Conservation (phyloP, 2,797 vertebrate species). For the Myotis myotis region DNA sequence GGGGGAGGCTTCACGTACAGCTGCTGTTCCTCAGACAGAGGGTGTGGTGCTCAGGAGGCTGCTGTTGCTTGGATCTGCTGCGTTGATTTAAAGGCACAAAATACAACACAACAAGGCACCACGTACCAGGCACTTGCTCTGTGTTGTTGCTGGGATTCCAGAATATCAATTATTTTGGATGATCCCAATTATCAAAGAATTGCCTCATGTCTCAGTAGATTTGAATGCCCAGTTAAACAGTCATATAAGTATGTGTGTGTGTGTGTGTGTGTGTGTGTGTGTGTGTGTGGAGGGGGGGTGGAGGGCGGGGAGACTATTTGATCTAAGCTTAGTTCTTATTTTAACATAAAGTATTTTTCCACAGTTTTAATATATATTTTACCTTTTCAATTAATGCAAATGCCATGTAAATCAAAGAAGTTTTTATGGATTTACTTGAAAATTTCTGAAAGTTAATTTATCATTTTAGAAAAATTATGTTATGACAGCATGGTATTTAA, state of each 20-base stretch:
- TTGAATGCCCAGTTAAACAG: not conserved
- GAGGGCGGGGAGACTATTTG: not conserved
- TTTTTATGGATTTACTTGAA: slow-evolving; percentile 40
- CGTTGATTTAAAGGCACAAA: too few relatives aligned
- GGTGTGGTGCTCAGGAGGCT: too few relatives aligned
- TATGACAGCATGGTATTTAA: slow-evolving; percentile 43
- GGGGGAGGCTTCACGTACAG: too few relatives aligned
- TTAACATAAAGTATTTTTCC: not conserved
- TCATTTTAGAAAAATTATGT: slow-evolving; percentile 50
- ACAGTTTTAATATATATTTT: not conserved
- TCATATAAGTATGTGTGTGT: not conserved
- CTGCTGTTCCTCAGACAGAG: too few relatives aligned
- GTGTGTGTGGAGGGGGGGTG: too few relatives aligned
- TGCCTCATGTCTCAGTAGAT: not conserved
- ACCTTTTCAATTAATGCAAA: slow-evolving; percentile 45
- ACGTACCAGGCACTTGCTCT: too few relatives aligned
- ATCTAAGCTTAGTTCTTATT: not conserved
- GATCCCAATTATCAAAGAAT: not conserved
- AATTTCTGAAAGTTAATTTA: slow-evolving; percentile 36
- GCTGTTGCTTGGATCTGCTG: too few relatives aligned
- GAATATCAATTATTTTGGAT: not conserved
- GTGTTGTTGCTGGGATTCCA: too few relatives aligned
- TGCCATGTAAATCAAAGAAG: not conserved
- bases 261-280: not conserved
- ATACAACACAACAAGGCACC: too few relatives aligned